phyloP scores from a whole-genome alignment of 2,888 invertebrate genomes.

The Spialia ferax region DNA sequence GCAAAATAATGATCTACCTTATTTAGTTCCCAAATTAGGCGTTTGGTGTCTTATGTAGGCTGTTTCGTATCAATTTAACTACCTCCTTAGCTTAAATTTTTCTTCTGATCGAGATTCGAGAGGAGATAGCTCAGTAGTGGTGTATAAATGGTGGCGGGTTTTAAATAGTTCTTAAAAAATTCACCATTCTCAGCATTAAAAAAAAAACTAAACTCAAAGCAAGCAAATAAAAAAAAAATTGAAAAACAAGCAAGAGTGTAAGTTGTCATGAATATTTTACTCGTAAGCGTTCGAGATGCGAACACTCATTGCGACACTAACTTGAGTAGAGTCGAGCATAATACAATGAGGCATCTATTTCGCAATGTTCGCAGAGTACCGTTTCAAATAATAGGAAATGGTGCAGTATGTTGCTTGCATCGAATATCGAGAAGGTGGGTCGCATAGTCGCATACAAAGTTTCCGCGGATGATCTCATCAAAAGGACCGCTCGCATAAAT shows the following conservation, averaged over 20 bases:
- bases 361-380: conserved; percentile 70
- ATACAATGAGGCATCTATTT: conserved; percentile 80
- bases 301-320: conserved; percentile 59
- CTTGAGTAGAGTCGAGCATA: conserved; percentile 48
- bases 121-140: too few relatives aligned
- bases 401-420: conserved; percentile 78
- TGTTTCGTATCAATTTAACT: too few relatives aligned
- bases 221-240: neutral
- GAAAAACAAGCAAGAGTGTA: conserved; percentile 46
- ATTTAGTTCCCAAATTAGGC: too few relatives aligned
- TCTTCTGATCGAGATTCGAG: too few relatives aligned
- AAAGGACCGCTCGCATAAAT: conserved; percentile 85
- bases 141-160: too few relatives aligned
- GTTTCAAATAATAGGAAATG: conserved; percentile 82
- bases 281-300: conserved; percentile 50
- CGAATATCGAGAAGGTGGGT: conserved; percentile 77
- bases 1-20: too few relatives aligned
- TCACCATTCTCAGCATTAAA: too few relatives aligned
- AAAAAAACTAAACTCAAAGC: too few relatives aligned
- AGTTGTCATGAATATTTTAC: conserved; percentile 38
- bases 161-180: too few relatives aligned
- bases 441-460: conserved; percentile 84
- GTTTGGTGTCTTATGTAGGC: too few relatives aligned
- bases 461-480: conserved; percentile 83
- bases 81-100: too few relatives aligned